Conservation (phyloP, 2,113 vertebrate species). For the Silurus glanis region DNA sequence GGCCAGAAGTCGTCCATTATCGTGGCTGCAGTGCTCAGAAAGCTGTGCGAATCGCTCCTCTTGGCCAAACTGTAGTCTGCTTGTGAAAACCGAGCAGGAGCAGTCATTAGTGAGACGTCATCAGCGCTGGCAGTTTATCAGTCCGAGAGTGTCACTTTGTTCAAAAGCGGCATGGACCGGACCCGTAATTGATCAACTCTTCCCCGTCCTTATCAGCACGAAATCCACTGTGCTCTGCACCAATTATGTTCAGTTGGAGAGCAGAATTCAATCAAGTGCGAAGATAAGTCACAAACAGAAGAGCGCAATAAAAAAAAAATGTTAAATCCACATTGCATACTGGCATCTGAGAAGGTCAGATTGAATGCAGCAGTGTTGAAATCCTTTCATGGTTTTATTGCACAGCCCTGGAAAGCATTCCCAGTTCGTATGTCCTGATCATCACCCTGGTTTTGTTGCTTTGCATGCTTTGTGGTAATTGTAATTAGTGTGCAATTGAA, state of each 20-base stretch:
- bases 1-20: constrained; percentile 18
- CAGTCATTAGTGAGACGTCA: constrained; percentile 30
- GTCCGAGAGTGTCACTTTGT: constrained; percentile 17
- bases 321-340: not conserved
- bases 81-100: constrained; percentile 2
- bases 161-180: constrained; percentile 11
- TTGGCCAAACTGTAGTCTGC: constrained; percentile 3
- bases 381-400: no score
- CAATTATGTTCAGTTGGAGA: constrained; percentile 36
- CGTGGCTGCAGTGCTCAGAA: not conserved
- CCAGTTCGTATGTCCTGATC: constrained; percentile 9
- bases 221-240: constrained; percentile 6
- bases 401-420: not conserved
- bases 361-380: not conserved
- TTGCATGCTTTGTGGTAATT: constrained; percentile 34
- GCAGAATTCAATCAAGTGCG: constrained; percentile 31
- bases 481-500: constrained; percentile 36
- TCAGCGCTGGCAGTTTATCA: constrained; percentile 33
- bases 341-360: not conserved
- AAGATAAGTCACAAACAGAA: constrained; percentile 38
- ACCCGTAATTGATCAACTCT: constrained; percentile 22
- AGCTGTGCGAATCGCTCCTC: constrained; percentile 18
- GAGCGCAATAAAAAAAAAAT: constrained; percentile 15
- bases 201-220: constrained; percentile 24
- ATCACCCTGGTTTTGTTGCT: constrained; percentile 13